Evolutionary conservation across 2,797 vertebrate species (phyloP).

Genomic region (Petrocephalus sullivani): DNA sequence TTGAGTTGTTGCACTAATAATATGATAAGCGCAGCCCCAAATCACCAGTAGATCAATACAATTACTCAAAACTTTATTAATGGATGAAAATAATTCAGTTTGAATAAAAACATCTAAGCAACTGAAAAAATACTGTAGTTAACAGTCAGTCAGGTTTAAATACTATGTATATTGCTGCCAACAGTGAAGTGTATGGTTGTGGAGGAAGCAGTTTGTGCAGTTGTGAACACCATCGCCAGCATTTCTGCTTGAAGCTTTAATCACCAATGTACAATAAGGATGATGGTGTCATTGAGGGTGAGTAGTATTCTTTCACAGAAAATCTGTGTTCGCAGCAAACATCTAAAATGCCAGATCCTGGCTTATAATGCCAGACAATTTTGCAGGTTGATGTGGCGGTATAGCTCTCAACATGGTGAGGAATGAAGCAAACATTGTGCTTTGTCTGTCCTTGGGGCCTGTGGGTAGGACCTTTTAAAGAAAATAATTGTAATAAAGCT

Average conservation of each 20-base stretch:
- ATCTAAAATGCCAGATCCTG: not conserved
- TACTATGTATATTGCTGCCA: not conserved
- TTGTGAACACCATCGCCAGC: not conserved
- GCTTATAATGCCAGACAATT: not conserved
- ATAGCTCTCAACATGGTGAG: not conserved
- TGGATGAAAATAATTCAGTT: not conserved
- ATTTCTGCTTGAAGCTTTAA: not conserved
- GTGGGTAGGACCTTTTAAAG: conserved; percentile 3
- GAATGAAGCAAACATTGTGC: not conserved
- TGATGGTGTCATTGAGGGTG: not conserved
- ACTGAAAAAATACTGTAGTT: conserved; percentile 8
- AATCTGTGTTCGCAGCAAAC: not conserved
- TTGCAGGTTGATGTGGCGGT: not conserved
- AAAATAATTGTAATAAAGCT: not conserved
- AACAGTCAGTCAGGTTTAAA: not conserved
- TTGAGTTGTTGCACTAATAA: not conserved
- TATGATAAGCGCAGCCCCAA: not conserved
- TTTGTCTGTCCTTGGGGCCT: conserved; percentile 13
- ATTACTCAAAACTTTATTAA: not conserved
- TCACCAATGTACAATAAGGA: not conserved
- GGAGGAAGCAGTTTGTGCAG: not conserved
- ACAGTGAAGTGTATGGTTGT: not conserved
- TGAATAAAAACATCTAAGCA: not conserved
- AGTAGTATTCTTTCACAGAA: not conserved
- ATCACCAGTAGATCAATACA: not conserved